phyloP scores from a whole-genome alignment of 2,797 vertebrate species.

The Epinephelus malabaricus region DNA sequence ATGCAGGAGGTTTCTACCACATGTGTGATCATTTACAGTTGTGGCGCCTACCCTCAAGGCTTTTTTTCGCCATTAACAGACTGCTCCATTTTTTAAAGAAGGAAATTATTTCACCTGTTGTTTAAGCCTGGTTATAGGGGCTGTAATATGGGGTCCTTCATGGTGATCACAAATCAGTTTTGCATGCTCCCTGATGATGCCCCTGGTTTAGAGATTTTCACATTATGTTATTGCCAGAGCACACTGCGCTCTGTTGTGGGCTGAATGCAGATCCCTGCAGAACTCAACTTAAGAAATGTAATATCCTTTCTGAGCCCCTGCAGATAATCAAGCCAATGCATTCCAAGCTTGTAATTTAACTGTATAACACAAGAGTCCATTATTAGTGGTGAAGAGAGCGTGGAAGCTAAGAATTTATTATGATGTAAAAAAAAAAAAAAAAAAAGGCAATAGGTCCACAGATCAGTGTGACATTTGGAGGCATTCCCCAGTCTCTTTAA shows the following conservation, averaged over 20 bases:
- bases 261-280: constrained; percentile 50
- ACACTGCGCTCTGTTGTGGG: constrained; percentile 28
- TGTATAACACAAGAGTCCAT: constrained; percentile 48
- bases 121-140: constrained; percentile 14
- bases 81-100: neutral
- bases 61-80: constrained; percentile 4
- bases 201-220: constrained; percentile 40
- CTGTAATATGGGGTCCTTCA: constrained; percentile 29
- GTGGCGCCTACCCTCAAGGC: constrained; percentile 37
- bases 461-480: constrained; percentile 14
- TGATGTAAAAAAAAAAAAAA: constrained; percentile 3
- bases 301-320: constrained; percentile 51
- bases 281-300: constrained; percentile 47
- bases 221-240: constrained; percentile 27
- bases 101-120: constrained; percentile 28
- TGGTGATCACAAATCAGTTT: constrained; percentile 56
- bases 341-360: constrained; percentile 58
- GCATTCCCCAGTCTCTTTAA: neutral
- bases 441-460: constrained; percentile 3
- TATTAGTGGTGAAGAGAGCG: constrained; percentile 39
- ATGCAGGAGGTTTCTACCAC: constrained; percentile 57
- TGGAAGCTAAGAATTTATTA: constrained; percentile 25
- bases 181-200: constrained; percentile 16
- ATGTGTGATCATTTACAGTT: constrained; percentile 44
- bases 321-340: constrained; percentile 58